Evolutionary conservation across 1,140 invertebrate genomes (phyloP), one percentile per base, ranked within the genome.

Genomic region (Trachymyrmex cornetzi): DNA sequence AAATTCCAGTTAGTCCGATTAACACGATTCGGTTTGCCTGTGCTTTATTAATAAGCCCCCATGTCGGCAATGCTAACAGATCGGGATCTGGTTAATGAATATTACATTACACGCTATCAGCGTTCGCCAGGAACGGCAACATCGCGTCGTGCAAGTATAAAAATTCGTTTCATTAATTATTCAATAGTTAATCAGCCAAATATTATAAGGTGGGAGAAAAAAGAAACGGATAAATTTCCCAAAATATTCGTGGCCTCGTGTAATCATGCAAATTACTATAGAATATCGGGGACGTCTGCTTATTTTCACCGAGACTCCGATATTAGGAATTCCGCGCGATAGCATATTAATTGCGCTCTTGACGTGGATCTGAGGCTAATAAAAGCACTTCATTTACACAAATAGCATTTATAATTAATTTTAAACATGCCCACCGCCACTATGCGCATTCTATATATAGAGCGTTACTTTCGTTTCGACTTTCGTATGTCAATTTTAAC

Each of bases 261-360:
- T 64, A 22, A 9, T 22, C 3, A n/a, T 63, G 22, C 38, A 48
- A 74, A 74, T 82, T 30, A 6, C 38, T 12, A 7, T 19, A 9
- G 44, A 16, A 30, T 82, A 72, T 27, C 79, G 53, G 12, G 11
- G 34, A 59, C 16, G 6, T 30, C 34, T 72, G 12, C 6, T 44
- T 44, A 82, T 82, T 53, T 66, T 50, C 27, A 27, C 27, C 53
- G 53, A 14, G 16, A 27, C 27, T 16, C 11, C 19, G 67, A 48
- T 72, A 69, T 69, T 69, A 66, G 48, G 9, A 59, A 82, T 59
- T 82, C 30, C 53, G 80, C 55, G 38, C 61, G 44, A 53, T 34
- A 53, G 77, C 77, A 50, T 57, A 67, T 72, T 44, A 82, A 55
- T 30, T 59, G 24, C 67, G 24, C 19, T 19, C 48, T 27, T 71